Conservation (phyloP, 2,888 invertebrate species). For the Caenorhabditis afra region DNA sequence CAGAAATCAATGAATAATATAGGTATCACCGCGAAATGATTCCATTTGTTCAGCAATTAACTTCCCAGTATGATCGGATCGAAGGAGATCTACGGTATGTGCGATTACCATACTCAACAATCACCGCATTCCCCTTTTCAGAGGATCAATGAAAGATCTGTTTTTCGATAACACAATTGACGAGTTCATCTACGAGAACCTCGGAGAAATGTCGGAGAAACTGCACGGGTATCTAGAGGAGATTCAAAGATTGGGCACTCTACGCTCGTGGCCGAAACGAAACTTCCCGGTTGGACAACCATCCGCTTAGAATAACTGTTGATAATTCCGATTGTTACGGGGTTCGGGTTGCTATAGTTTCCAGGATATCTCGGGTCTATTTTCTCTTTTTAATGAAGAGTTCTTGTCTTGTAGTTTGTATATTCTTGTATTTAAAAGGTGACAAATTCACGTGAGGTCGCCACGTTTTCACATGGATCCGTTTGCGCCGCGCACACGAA, state of each 20-base stretch:
- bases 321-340: background rate
- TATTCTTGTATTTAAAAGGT: too few relatives aligned
- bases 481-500: too few relatives aligned
- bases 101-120: too few relatives aligned
- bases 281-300: constrained; percentile 29
- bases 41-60: constrained; percentile 40
- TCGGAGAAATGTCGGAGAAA: constrained; percentile 63
- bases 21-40: constrained; percentile 69
- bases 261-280: constrained; percentile 64
- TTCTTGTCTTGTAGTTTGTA: too few relatives aligned
- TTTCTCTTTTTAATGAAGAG: too few relatives aligned
- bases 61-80: constrained; percentile 43
- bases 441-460: too few relatives aligned
- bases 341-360: background rate
- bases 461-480: too few relatives aligned
- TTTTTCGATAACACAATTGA: constrained; percentile 75
- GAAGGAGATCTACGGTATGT: constrained; percentile 57
- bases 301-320: too few relatives aligned
- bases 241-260: constrained; percentile 51
- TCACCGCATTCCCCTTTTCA: too few relatives aligned
- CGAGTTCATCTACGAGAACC: constrained; percentile 70
- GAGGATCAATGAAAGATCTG: constrained; percentile 65
- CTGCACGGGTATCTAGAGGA: constrained; percentile 49
- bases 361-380: too few relatives aligned
- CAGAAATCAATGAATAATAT: background rate